Conservation (phyloP, 2,113 vertebrate genomes). For the Python bivittatus region DNA sequence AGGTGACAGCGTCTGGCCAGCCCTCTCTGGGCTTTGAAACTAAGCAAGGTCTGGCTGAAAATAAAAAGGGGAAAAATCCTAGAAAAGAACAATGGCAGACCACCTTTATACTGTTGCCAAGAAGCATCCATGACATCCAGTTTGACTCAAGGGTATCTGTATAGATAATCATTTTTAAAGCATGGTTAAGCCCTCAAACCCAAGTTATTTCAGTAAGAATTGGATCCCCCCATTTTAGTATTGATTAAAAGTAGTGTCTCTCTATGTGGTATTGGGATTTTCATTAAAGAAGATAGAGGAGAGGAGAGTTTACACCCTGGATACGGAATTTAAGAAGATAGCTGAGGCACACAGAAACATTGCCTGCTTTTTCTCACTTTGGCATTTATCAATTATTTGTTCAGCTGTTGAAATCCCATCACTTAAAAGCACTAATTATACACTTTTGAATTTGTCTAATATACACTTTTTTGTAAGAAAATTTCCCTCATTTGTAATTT, state of each 20-base stretch:
- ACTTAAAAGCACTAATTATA: neutral
- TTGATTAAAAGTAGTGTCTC: neutral
- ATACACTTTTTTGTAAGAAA: too few species aligned
- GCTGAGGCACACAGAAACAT: too few species aligned
- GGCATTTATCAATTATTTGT: neutral
- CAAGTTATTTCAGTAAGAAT: neutral
- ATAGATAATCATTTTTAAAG: neutral
- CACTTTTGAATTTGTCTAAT: too few species aligned
- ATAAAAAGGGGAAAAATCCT: neutral
- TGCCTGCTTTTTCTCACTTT: neutral
- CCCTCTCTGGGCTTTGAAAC: neutral
- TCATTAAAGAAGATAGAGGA: neutral
- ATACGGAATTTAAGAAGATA: neutral
- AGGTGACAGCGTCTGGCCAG: neutral
- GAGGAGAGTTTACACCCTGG: too few species aligned
- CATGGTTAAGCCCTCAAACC: neutral
- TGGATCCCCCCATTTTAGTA: neutral
- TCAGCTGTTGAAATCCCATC: neutral
- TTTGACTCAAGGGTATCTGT: neutral
- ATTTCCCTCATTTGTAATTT: too few species aligned
- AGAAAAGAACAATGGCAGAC: neutral
- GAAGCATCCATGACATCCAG: constrained; percentile 38
- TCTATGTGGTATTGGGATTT: neutral
- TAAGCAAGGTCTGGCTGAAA: neutral
- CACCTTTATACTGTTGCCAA: neutral